phyloP scores from a whole-genome alignment of 2,797 vertebrate species.

The Rhabdomys pumilio region DNA sequence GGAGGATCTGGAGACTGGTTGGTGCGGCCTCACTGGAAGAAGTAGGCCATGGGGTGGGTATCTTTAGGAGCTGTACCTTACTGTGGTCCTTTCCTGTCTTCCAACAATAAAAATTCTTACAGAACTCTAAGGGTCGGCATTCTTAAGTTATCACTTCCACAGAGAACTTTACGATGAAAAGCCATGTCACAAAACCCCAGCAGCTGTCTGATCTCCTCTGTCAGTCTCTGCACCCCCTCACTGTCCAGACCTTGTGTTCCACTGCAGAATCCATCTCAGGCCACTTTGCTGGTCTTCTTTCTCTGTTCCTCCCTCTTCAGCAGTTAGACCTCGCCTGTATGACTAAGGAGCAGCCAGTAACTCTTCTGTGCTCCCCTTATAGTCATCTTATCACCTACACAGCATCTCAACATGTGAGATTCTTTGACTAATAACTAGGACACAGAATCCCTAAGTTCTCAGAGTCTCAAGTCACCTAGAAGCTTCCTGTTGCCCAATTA shows the following conservation, averaged over 20 bases:
- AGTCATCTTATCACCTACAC: neutral
- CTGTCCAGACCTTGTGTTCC: too few species aligned
- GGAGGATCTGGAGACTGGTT: neutral
- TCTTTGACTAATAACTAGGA: neutral
- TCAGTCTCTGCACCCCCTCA: rapidly evolving
- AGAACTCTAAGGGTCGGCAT: neutral
- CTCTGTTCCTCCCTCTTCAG: neutral
- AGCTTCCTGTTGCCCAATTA: neutral
- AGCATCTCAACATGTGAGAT: neutral
- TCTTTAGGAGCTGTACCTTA: neutral
- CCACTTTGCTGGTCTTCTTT: neutral
- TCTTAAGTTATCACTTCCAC: rapidly evolving
- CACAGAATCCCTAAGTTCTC: rapidly evolving
- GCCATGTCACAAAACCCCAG: neutral
- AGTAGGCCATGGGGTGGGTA: neutral
- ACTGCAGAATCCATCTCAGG: neutral
- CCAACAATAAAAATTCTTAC: rapidly evolving
- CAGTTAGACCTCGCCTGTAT: neutral
- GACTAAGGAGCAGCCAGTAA: neutral
- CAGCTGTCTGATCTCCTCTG: rapidly evolving
- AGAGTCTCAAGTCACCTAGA: too few species aligned
- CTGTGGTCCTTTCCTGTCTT: too few species aligned
- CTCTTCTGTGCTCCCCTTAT: too few species aligned
- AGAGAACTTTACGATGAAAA: neutral
- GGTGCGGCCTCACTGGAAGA: neutral